Evolutionary conservation across 2,888 invertebrate genomes (phyloP), one percentile per base, ranked within the genome.

Genomic region (Eristalis arbustorum): DNA sequence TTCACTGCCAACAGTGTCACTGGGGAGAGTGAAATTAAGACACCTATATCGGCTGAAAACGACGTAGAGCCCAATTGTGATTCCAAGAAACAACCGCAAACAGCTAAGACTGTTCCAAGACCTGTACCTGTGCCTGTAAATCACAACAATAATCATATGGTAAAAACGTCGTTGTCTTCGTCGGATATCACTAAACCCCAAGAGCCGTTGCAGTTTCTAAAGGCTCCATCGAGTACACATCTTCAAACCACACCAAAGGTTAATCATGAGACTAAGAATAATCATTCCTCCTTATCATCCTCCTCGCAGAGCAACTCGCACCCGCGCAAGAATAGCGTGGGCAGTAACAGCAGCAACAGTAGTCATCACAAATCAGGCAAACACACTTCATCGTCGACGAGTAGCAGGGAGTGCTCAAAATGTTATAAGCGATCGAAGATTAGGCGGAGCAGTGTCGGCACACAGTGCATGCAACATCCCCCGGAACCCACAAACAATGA

Each of bases 381-480:
- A 10, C 88, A 89, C 63, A 89, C 90, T 0, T 91, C 91, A 6
- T 90, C 90, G 2, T 90, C 90, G 0, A 90, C 91, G 5, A 91
- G 91, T 62, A 91, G 91, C 56, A 89, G 89, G 13, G 91, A 91
- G 59, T 96, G 96, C 90, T 95, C 95, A 80, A 94, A 95, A 84
- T 96, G 96, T 91, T 94, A 96, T 56, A 94, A 95, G 69, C 94
- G 96, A 23, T 95, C 96, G 23, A 95, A 96, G 90, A 94, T 95
- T 56, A 95, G 96, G 89, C 94, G 95, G 2, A 94, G 95, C 79
- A 96, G 95, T 89, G 95, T 96, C 84, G 96, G 96, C 18, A 95
- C 96, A 37, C 96, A 96, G 92, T 96, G 96, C 89, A 57, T 89
- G 28, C 90, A 90, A 68, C 89, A 88, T 59, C 88, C 90, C 2